A percentile compares a stretch with the other conserved stretches of the same genome.
Evolutionary conservation across 1,140 invertebrate genomes (phyloP).

Genomic region (Zaprionus ornatus): DNA sequence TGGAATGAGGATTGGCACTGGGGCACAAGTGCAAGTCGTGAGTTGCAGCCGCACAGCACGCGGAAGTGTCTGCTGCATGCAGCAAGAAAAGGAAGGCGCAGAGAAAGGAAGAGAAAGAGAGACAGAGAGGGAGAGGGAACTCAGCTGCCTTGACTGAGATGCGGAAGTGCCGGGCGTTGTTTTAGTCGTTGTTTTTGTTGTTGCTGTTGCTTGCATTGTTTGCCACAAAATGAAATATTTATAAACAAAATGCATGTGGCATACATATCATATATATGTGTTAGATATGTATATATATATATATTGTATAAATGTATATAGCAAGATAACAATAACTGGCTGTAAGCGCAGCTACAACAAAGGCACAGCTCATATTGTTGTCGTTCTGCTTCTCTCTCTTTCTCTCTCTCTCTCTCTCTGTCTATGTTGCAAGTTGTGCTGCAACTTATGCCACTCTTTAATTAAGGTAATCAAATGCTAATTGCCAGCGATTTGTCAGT

Average conservation of each 20-base stretch:
- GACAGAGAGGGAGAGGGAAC: background rate
- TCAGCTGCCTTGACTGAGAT: constrained; percentile 23
- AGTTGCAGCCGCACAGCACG: constrained; percentile 22
- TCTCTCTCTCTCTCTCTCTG: background rate
- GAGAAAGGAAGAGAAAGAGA: background rate
- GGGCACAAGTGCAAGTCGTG: constrained; percentile 53
- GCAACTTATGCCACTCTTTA: constrained; percentile 17
- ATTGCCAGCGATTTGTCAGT: constrained; percentile 55
- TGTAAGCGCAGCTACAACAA: constrained; percentile 34
- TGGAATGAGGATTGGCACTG: constrained; percentile 36
- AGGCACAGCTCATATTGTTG: constrained; percentile 7
- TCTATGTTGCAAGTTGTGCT: constrained; percentile 21
- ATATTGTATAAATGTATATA: background rate
- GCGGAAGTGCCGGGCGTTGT: constrained; percentile 53
- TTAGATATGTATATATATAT: background rate
- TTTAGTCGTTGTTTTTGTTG: constrained; percentile 21
- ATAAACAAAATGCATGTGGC: constrained; percentile 70
- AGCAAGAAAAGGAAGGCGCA: too few relatives aligned
- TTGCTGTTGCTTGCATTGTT: constrained; percentile 52
- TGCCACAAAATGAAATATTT: constrained; percentile 56
- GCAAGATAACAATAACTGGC: constrained; percentile 38
- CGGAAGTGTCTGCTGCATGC: constrained; percentile 34
- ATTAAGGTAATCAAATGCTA: constrained; percentile 36
- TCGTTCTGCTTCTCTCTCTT: background rate
- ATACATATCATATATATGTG: constrained; percentile 46